Evolutionary conservation across 2,113 vertebrate species (phyloP).

Genomic region (Monarcha castaneiventris): DNA sequence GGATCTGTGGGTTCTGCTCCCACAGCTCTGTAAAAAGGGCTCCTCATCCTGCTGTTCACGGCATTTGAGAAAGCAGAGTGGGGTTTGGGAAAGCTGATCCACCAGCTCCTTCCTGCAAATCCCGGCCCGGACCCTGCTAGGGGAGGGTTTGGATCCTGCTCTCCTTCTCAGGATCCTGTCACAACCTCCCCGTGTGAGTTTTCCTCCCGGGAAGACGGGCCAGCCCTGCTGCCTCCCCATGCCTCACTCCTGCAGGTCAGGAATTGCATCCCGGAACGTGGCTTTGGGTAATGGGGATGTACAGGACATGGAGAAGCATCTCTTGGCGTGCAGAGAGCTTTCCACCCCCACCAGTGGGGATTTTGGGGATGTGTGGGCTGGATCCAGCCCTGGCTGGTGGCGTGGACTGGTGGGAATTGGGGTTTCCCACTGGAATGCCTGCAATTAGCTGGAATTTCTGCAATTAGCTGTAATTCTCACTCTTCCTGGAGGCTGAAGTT

Average conservation of each 20-base stretch:
- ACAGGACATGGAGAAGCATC: rapidly evolving
- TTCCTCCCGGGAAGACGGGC: not conserved
- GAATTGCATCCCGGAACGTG: not conserved
- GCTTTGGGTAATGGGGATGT: not conserved
- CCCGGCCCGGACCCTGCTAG: not conserved
- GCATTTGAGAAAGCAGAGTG: not conserved
- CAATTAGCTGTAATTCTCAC: not conserved
- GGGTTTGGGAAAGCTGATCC: not conserved
- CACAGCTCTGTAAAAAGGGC: not conserved
- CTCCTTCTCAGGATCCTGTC: not conserved
- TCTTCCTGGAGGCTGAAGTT: not conserved
- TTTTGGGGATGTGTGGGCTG: not conserved
- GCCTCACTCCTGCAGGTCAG: rapidly evolving
- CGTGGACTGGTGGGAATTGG: rapidly evolving
- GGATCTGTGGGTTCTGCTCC: not conserved
- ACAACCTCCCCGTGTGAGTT: rapidly evolving
- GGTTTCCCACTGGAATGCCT: not conserved
- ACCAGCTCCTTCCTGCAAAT: not conserved
- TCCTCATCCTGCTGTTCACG: not conserved
- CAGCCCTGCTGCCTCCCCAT: not conserved
- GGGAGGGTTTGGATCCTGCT: not conserved
- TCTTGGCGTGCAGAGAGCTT: not conserved
- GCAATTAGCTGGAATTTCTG: not conserved
- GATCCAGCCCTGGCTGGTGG: not conserved
- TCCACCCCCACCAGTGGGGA: too few species aligned